These are phyloP conservation scores for Propithecus coquereli DNA, from an alignment of 2,113 vertebrate species.

Conservation along the genomic window DNA sequence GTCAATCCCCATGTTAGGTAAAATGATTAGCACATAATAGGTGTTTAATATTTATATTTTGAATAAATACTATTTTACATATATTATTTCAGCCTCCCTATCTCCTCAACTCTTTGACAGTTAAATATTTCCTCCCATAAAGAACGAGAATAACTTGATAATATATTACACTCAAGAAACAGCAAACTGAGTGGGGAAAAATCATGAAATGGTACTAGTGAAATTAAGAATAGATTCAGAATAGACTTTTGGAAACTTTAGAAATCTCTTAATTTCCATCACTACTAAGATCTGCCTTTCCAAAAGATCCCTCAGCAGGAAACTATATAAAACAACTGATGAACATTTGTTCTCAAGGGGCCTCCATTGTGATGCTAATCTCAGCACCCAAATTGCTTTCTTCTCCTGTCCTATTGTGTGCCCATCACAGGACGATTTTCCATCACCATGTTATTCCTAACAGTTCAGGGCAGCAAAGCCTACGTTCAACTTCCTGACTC, in stretches of 20 bases:
- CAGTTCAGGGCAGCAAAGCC: conserved; percentile 40
- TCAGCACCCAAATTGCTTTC: not conserved
- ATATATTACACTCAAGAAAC: not conserved
- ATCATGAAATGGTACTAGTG: not conserved
- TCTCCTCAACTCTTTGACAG: conserved; percentile 9
- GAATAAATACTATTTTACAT: not conserved
- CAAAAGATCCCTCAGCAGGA: not conserved
- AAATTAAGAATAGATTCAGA: not conserved
- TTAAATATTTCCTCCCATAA: not conserved
- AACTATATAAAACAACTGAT: not conserved
- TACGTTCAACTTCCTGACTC: not conserved
- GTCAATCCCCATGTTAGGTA: not conserved
- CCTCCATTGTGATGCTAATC: not conserved
- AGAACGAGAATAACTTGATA: not conserved
- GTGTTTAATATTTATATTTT: not conserved
- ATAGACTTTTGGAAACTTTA: not conserved
- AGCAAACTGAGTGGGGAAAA: not conserved
- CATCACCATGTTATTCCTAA: conserved; percentile 46
- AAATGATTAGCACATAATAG: not conserved
- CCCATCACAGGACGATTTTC: not conserved
- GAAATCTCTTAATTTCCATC: not conserved
- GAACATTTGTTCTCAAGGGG: not conserved
- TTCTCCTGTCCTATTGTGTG: not conserved
- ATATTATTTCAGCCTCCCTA: not conserved
- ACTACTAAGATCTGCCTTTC: not conserved